Evolutionary conservation across 2,113 vertebrate genomes (phyloP).

Genomic region (Tauraco erythrolophus): DNA sequence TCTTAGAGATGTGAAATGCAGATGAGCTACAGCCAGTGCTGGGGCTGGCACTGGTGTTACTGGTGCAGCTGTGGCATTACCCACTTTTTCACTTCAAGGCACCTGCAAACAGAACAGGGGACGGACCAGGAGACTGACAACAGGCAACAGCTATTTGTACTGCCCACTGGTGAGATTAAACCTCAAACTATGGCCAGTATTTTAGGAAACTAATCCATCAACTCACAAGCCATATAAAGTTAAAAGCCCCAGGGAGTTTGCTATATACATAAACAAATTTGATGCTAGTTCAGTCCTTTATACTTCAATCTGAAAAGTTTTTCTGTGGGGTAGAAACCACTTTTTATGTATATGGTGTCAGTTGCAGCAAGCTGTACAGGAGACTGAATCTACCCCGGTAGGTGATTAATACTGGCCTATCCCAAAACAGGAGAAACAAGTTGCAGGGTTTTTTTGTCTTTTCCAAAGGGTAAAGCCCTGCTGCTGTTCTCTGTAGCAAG

Average conservation of each 20-base stretch:
- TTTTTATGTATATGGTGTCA: background rate
- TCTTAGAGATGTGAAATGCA: background rate
- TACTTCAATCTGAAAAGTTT: background rate
- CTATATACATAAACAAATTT: rapidly evolving
- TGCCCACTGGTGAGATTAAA: background rate
- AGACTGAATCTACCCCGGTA: background rate
- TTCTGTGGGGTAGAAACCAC: background rate
- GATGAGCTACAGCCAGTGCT: background rate
- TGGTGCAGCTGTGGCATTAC: background rate
- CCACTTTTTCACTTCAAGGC: background rate
- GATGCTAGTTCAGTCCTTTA: background rate
- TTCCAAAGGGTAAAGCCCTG: background rate
- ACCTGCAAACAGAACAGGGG: background rate
- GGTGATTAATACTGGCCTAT: background rate
- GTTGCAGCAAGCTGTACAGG: rapidly evolving
- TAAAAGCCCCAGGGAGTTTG: background rate
- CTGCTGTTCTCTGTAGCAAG: background rate
- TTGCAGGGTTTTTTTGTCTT: background rate
- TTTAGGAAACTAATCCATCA: background rate
- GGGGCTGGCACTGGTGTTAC: background rate
- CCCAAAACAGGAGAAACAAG: background rate
- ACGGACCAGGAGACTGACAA: background rate
- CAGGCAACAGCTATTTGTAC: background rate
- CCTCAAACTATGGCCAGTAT: background rate
- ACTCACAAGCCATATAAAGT: rapidly evolving